Percentiles rank a stretch among this genome's conserved stretches.
Conservation (phyloP, 2,888 invertebrate species). For the Himalopsyche japonica region DNA sequence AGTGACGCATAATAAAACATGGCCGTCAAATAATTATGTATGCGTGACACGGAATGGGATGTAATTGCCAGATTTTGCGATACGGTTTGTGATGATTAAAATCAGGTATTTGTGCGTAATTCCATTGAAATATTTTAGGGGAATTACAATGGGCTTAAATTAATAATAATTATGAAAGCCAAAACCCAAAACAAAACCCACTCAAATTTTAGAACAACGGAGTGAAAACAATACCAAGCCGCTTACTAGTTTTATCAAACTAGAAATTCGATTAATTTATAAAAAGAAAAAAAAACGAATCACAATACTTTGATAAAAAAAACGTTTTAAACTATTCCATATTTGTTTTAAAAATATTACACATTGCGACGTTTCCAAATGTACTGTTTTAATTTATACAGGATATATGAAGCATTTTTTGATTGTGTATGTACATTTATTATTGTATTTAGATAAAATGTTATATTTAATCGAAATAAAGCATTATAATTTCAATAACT, state of each 20-base stretch:
- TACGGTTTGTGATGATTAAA: neutral
- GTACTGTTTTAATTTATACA: no score
- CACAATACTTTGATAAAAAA: no score
- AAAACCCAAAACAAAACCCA: neutral
- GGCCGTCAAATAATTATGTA: constrained; percentile 1
- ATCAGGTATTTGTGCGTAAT: neutral
- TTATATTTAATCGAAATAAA: no score
- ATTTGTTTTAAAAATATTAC: no score
- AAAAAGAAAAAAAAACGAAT: no score
- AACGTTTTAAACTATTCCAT: no score
- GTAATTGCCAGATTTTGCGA: neutral
- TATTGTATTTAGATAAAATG: no score
- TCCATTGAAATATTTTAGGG: neutral
- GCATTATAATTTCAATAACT: no score
- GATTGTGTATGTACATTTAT: no score
- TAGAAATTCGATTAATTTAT: neutral
- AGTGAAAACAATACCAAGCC: neutral
- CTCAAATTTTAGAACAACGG: neutral
- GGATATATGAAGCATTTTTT: no score
- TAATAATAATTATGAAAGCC: neutral
- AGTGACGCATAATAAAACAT: constrained; percentile 14
- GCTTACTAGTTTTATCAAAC: neutral
- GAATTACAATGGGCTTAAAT: neutral
- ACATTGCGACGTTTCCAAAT: no score
- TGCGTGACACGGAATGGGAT: neutral